Conservation (phyloP, 1,140 invertebrate genomes). For the Anadara kagoshimensis region DNA sequence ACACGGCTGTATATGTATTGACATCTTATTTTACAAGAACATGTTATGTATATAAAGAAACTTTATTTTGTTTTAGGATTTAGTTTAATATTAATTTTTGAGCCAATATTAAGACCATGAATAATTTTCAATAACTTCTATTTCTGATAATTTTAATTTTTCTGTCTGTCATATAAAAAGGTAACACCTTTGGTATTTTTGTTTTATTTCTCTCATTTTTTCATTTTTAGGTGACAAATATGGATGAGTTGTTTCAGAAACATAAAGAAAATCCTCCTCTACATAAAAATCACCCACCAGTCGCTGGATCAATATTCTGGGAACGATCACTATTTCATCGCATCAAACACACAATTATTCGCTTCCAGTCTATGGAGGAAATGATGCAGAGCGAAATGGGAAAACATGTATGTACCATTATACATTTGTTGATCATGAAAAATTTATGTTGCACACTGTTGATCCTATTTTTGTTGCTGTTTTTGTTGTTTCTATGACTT, state of each 20-base stretch:
- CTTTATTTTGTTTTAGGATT: too few species aligned
- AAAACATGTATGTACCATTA: slow-evolving; percentile 70
- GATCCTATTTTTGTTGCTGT: not conserved
- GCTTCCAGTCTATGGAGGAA: slow-evolving; percentile 84
- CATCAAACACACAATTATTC: slow-evolving; percentile 85
- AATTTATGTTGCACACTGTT: not conserved
- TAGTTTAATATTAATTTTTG: too few species aligned
- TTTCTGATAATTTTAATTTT: too few species aligned
- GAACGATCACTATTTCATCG: slow-evolving; percentile 84
- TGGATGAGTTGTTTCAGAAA: slow-evolving; percentile 77
- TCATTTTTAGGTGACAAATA: slow-evolving; percentile 62
- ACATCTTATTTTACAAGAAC: too few species aligned
- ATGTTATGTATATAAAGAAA: too few species aligned
- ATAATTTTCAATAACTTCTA: too few species aligned
- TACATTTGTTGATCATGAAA: not conserved
- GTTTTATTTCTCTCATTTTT: not conserved
- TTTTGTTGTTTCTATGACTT: not conserved
- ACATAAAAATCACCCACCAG: slow-evolving; percentile 83
- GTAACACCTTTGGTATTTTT: too few species aligned
- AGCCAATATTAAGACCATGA: too few species aligned
- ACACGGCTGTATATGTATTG: too few species aligned
- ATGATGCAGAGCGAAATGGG: slow-evolving; percentile 84
- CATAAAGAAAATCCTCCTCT: slow-evolving; percentile 82
- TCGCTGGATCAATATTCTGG: slow-evolving; percentile 89
- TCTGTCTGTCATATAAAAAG: too few species aligned